These are phyloP conservation scores for Mus spicilegus DNA, from an alignment of 2,113 vertebrate genomes.

Conservation along the genomic window DNA sequence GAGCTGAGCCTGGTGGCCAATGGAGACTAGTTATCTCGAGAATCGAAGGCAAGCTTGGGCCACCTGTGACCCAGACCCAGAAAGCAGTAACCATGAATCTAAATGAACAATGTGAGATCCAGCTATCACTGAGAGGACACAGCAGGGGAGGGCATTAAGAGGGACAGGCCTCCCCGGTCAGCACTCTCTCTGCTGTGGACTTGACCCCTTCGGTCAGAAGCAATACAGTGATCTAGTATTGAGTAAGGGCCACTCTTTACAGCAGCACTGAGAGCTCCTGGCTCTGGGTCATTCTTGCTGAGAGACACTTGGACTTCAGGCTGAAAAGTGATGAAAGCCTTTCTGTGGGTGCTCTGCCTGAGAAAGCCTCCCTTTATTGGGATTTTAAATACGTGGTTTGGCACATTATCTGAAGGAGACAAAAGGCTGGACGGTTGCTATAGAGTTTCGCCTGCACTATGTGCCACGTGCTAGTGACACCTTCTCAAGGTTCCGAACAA, in stretches of 20 bases:
- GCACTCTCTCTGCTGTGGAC: background rate
- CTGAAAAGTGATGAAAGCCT: conserved; percentile 5
- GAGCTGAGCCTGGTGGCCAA: background rate
- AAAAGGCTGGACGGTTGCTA: conserved; percentile 34
- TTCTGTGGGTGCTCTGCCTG: background rate
- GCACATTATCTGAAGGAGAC: conserved; percentile 45
- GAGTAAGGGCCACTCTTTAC: background rate
- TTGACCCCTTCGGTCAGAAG: background rate
- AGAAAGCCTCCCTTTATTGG: background rate
- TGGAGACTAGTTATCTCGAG: background rate
- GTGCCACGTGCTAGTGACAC: background rate
- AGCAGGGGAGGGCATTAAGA: background rate
- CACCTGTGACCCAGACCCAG: background rate
- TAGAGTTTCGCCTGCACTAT: conserved; percentile 19
- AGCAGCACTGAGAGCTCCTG: accelerated
- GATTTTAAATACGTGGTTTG: conserved; percentile 47
- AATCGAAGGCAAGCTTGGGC: background rate
- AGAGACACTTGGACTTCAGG: background rate
- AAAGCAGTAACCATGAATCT: background rate
- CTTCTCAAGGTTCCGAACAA: background rate
- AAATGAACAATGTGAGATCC: background rate
- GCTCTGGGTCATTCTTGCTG: background rate
- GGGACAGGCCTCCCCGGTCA: background rate
- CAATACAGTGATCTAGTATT: too few species aligned
- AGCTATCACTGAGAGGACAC: background rate